These are phyloP conservation scores for Ptychoptera contaminata DNA, from an alignment of 2,888 invertebrate genomes.

Conservation along the genomic window DNA sequence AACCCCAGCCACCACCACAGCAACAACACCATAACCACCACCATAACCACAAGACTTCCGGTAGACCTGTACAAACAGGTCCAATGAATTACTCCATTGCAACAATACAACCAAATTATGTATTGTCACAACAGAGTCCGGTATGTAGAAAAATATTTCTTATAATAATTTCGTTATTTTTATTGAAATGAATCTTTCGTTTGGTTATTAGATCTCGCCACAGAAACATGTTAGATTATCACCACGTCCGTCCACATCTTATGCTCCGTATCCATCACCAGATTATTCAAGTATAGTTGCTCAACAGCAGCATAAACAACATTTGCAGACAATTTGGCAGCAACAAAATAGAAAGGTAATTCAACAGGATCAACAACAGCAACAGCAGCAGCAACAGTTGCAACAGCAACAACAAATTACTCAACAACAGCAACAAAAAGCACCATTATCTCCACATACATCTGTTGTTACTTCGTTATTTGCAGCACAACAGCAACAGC, in stretches of 20 bases:
- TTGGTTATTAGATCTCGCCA: constrained; percentile 29
- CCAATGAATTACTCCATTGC: constrained; percentile 27
- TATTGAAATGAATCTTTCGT: constrained; percentile 5
- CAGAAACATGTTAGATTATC: constrained; percentile 59
- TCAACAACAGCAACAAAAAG: constrained; percentile 12
- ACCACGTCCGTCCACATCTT: constrained; percentile 43
- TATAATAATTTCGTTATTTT: not conserved
- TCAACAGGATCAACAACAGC: constrained; percentile 9
- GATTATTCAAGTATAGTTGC: constrained; percentile 16
- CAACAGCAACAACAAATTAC: not conserved
- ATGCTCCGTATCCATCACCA: constrained; percentile 27
- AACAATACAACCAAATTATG: constrained; percentile 29
- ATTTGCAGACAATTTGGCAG: constrained; percentile 10
- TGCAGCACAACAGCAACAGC: constrained; percentile 11
- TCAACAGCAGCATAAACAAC: constrained; percentile 11
- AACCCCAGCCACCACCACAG: constrained; percentile 22
- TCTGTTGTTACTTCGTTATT: constrained; percentile 4
- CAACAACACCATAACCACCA: too few species aligned
- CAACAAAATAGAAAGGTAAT: constrained; percentile 19
- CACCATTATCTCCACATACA: constrained; percentile 4
- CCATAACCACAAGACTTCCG: constrained; percentile 3
- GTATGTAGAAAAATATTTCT: constrained; percentile 11
- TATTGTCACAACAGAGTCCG: constrained; percentile 23
- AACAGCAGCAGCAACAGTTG: constrained; percentile 10
- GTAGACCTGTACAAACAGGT: constrained; percentile 7